Base-by-base conservation (phyloP, 2,797 vertebrate genomes). In the Limnodromus scolopaceus region DNA sequence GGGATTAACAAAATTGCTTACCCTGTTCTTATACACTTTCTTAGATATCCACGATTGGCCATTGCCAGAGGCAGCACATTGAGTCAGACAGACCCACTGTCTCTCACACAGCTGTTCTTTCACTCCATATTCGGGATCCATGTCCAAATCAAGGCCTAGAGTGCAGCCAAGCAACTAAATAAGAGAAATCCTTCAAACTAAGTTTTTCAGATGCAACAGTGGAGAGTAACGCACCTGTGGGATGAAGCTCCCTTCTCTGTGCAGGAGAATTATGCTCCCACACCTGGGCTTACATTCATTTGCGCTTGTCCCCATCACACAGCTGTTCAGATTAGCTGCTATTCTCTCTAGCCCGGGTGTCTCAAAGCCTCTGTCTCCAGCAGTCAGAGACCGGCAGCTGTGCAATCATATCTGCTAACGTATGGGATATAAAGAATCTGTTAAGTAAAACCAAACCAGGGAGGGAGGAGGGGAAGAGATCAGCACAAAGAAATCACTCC, bases 281-380 rank as follows among this genome's bases (percentile, higher is more conserved):
- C 91, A 93, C 87, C 96, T 96, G 76, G 87, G 85, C 10, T 95
- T 92, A 86, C 10, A 72, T 48, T 94, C 83, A 87, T 96, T 97
- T 96, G 87, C 10, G 4, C 63, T 94, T 95, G 95, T 94, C 91
- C 87, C 58, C 46, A 46, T 43, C 89, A 90, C 89, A 93, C 95
- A 96, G 94, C 89, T 96, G 96, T 92, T 97, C 85, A 79, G 94
- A 95, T 90, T 84, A 95, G 87, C 55, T 94, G 91, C 65, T 84
- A 90, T 70, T 95, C 91, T 96, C 94, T 72, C 80, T 32, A 92
- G 85, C 72, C 83, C 0, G 1, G 49, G 43, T 94, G 77, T 77
- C 92, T 97, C 91, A 90, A 87, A 95, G 80, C 65, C 87, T 95
- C 89, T 79, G 80, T 95, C 91, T 95, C 65, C 85, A 95, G 87